Conservation (phyloP, 2,888 invertebrate genomes). For the Oligia strigilis region DNA sequence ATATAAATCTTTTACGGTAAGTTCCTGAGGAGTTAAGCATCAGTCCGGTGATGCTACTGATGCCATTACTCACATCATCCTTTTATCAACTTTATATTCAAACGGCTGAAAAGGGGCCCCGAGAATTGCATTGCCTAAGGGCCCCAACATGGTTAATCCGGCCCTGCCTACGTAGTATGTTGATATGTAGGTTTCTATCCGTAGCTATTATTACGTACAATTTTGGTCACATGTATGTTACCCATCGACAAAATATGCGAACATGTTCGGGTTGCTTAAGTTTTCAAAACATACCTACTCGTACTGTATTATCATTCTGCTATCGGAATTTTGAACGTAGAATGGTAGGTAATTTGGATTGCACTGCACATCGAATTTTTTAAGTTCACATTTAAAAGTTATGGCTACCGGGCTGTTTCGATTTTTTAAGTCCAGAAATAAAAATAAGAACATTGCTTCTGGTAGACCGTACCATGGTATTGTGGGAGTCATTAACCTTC, state of each 20-base stretch:
- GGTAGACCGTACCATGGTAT: not conserved
- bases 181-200: constrained; percentile 24
- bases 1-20: too few relatives aligned
- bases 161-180: constrained; percentile 1
- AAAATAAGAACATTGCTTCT: not conserved
- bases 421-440: constrained; percentile 1
- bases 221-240: constrained; percentile 12
- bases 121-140: too few relatives aligned
- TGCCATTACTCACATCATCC: too few relatives aligned
- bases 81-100: too few relatives aligned
- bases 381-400: not conserved
- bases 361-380: not conserved
- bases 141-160: too few relatives aligned
- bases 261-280: constrained; percentile 2
- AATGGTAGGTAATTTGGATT: constrained; percentile 12
- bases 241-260: constrained; percentile 9
- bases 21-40: too few relatives aligned
- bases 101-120: too few relatives aligned
- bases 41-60: too few relatives aligned
- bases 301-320: not conserved
- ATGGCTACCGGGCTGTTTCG: not conserved
- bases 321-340: constrained; percentile 5
- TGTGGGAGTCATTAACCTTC: constrained; percentile 17
- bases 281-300: constrained; percentile 12
- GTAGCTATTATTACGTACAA: constrained; percentile 9